Conservation (phyloP, 2,888 invertebrate species). For the Eupithecia subfuscata region DNA sequence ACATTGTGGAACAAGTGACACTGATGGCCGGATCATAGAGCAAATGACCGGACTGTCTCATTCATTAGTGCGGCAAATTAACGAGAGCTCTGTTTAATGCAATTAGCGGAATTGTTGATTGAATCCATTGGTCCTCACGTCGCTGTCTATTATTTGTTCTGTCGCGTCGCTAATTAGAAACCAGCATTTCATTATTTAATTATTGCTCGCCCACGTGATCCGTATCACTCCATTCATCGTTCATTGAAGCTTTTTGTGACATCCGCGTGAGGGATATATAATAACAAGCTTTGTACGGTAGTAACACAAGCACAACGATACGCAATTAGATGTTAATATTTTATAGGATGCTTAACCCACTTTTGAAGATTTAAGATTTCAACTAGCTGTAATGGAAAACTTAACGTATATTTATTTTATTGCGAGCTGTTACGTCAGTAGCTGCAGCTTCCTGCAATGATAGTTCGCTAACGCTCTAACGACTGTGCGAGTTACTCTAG, state of each 20-base stretch:
- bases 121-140: conserved; percentile 22
- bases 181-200: conserved; percentile 31
- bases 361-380: neutral
- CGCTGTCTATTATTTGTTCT: conserved; percentile 23
- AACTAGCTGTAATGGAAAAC: neutral
- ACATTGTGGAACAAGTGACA: conserved; percentile 15
- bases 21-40: conserved; percentile 31
- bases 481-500: conserved; percentile 6
- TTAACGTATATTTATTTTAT: neutral
- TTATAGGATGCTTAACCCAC: neutral
- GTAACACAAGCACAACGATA: neutral
- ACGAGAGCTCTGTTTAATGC: conserved; percentile 38
- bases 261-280: neutral
- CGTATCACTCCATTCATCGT: conserved; percentile 11
- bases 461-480: neutral
- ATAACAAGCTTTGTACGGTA: neutral
- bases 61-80: conserved; percentile 38
- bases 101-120: conserved; percentile 41
- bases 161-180: conserved; percentile 34
- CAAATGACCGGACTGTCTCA: conserved; percentile 31
- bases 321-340: neutral
- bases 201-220: conserved; percentile 38
- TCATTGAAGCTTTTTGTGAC: neutral
- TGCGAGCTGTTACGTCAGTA: neutral
- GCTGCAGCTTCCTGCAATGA: neutral